Evolutionary conservation across 2,888 invertebrate genomes (phyloP).

Genomic region (Lithophane leautieri): DNA sequence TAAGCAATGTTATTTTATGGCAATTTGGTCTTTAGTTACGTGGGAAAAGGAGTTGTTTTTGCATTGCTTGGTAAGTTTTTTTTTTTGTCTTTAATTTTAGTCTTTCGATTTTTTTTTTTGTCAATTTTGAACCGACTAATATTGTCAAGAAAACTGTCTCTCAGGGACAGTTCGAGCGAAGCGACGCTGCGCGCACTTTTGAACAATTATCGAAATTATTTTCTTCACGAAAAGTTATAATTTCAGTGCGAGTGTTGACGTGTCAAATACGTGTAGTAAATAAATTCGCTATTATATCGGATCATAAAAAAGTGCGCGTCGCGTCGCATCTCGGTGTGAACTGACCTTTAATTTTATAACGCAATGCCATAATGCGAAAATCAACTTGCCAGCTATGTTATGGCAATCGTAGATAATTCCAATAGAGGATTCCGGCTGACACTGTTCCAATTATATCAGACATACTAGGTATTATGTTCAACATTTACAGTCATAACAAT

Average conservation of each 20-base stretch:
- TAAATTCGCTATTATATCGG: no score
- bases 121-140: neutral
- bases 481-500: conserved; percentile 29
- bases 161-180: no score
- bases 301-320: no score
- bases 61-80: neutral
- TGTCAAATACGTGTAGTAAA: no score
- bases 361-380: neutral
- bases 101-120: neutral
- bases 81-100: neutral
- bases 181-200: no score
- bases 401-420: neutral
- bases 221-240: no score
- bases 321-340: no score
- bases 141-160: neutral
- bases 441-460: conserved; percentile 12
- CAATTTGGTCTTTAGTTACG: neutral
- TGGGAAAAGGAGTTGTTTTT: neutral
- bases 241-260: no score
- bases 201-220: no score
- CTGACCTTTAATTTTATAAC: neutral
- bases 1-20: neutral
- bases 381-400: neutral
- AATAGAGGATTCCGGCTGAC: neutral
- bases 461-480: neutral